Conservation (phyloP, 2,113 vertebrate genomes). For the Epinephelus lanceolatus region DNA sequence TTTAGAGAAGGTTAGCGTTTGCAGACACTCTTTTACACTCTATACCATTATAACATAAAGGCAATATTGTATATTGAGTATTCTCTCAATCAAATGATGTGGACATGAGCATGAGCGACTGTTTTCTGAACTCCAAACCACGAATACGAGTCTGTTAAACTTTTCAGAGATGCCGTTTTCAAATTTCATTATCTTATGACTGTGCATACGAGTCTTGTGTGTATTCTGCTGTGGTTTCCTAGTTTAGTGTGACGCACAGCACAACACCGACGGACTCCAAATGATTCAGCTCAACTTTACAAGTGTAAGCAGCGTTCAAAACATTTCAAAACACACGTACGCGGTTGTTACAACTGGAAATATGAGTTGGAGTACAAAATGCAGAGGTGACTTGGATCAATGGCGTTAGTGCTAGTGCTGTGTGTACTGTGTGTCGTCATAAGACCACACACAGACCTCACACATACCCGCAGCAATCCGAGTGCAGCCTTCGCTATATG, state of each 20-base stretch:
- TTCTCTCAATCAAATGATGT: conserved; percentile 6
- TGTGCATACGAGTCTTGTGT: conserved; percentile 19
- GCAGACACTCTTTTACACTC: neutral
- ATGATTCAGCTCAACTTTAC: conserved; percentile 20
- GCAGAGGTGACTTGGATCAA: conserved; percentile 57
- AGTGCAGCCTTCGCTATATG: conserved; percentile 57
- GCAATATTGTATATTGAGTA: conserved; percentile 20
- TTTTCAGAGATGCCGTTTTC: conserved; percentile 28
- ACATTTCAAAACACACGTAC: conserved; percentile 50
- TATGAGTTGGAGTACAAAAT: conserved; percentile 41
- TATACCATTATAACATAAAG: neutral
- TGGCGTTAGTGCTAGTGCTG: conserved; percentile 30
- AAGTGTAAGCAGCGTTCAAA: conserved; percentile 30
- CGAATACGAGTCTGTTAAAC: neutral
- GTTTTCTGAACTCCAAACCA: conserved; percentile 14
- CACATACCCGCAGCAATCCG: conserved; percentile 58
- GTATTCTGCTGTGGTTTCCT: conserved; percentile 34
- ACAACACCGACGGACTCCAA: neutral
- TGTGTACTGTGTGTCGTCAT: conserved; percentile 50
- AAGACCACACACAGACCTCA: conserved; percentile 67
- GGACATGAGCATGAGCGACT: neutral
- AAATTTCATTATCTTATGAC: conserved; percentile 27
- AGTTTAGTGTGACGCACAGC: conserved; percentile 36
- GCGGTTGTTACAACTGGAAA: conserved; percentile 38
- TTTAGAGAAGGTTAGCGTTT: neutral